These are phyloP conservation scores for Lagocephalus sceleratus DNA, from an alignment of 2,797 vertebrate species.

Conservation along the genomic window DNA sequence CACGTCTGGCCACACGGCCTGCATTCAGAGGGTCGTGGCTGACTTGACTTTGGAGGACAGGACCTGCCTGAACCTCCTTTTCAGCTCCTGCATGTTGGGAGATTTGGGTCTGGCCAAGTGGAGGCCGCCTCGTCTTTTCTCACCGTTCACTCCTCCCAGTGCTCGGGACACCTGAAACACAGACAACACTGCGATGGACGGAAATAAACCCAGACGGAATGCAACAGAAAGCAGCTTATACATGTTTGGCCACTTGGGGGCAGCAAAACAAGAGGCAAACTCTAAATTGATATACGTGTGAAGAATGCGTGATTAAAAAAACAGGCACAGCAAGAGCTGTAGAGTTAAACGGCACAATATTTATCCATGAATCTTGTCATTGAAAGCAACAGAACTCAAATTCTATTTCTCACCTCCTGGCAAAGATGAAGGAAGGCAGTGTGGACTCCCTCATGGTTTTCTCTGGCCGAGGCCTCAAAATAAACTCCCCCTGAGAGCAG, in stretches of 20 bases:
- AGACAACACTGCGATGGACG: background rate
- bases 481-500: constrained; percentile 71
- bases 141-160: constrained; percentile 82
- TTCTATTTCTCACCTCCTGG: constrained; percentile 74
- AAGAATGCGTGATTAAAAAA: background rate
- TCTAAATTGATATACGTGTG: background rate
- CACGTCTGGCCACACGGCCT: background rate
- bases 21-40: constrained; percentile 72
- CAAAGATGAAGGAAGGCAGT: constrained; percentile 87
- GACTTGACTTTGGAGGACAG: constrained; percentile 90
- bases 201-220: background rate
- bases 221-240: background rate
- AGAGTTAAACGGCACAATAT: background rate
- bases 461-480: constrained; percentile 88
- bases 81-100: constrained; percentile 95
- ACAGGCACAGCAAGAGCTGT: background rate
- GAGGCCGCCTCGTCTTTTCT: constrained; percentile 87
- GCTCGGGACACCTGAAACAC: constrained; percentile 76
- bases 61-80: constrained; percentile 90
- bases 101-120: constrained; percentile 89
- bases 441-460: constrained; percentile 85
- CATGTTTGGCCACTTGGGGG: background rate
- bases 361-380: background rate
- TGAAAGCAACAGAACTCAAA: background rate
- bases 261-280: background rate